These are phyloP conservation scores for Drosophila borborema DNA, from an alignment of 2,888 invertebrate genomes.

Conservation along the genomic window DNA sequence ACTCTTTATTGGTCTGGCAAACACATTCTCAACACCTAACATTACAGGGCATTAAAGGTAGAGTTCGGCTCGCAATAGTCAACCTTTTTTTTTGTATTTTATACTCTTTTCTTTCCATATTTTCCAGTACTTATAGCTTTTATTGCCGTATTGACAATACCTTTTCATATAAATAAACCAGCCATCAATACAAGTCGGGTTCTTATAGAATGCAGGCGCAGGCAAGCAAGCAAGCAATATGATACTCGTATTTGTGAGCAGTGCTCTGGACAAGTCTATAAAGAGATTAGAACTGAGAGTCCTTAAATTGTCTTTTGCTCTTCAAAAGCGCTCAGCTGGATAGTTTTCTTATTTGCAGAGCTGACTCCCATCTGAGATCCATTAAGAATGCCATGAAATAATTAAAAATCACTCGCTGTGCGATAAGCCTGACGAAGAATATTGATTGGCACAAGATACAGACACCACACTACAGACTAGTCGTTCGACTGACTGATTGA, in stretches of 20 bases:
- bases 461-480: too few species aligned
- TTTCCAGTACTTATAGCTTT: constrained; percentile 2
- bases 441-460: constrained; percentile 6
- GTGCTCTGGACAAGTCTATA: neutral
- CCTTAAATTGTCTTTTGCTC: neutral
- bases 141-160: neutral
- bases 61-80: neutral
- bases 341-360: neutral
- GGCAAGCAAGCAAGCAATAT: too few species aligned
- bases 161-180: neutral
- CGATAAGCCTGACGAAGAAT: neutral
- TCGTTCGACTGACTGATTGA: too few species aligned
- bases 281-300: neutral
- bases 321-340: neutral
- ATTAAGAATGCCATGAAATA: neutral
- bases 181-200: neutral
- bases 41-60: neutral
- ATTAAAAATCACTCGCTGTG: constrained; percentile 5
- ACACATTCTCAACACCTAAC: neutral
- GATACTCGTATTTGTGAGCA: neutral
- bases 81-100: constrained; percentile 4
- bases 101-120: neutral
- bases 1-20: neutral
- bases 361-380: neutral
- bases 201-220: neutral